phyloP scores from a whole-genome alignment of 37 sponge, comb jelly and placozoan species.

The Hexactinellida sp. region DNA sequence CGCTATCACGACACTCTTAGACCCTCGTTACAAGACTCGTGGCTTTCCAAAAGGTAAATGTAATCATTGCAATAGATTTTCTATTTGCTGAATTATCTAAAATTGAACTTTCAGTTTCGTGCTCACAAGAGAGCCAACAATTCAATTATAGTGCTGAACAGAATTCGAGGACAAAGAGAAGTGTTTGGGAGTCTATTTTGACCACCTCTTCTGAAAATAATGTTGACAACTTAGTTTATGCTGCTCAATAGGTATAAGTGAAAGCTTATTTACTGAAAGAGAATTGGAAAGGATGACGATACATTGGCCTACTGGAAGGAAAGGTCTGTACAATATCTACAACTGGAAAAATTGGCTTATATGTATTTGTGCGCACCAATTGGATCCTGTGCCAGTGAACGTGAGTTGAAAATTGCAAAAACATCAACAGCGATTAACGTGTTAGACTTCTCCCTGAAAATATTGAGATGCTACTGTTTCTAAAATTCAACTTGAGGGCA shows the following conservation, averaged over 20 bases:
- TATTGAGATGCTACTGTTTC: no score
- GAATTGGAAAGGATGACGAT: background rate
- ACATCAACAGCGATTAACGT: conserved; percentile 5
- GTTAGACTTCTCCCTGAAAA: conserved; percentile 15
- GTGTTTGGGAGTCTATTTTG: conserved; percentile 15
- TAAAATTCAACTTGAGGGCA: no score
- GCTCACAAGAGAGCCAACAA: conserved; percentile 6
- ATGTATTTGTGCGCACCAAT: background rate
- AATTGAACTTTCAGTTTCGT: conserved; percentile 13
- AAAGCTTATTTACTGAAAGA: conserved; percentile 9
- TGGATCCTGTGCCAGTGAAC: conserved; percentile 15
- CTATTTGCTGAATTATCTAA: conserved; percentile 11
- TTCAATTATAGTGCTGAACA: conserved; percentile 10
- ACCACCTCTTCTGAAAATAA: background rate
- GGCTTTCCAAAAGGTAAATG: background rate
- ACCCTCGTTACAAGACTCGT: conserved; percentile 16
- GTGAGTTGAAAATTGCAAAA: conserved; percentile 12
- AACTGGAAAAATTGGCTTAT: conserved; percentile 17
- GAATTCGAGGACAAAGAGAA: conserved; percentile 17
- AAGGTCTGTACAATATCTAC: conserved; percentile 5
- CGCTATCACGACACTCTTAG: background rate
- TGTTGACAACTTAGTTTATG: background rate
- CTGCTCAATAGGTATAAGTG: conserved; percentile 15
- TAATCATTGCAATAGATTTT: conserved; percentile 11
- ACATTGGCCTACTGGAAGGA: background rate